A percentile compares a stretch with the other conserved stretches of the same genome.
phyloP scores from a whole-genome alignment of 1,140 invertebrate genomes.

The Phenacoccus solenopsis region DNA sequence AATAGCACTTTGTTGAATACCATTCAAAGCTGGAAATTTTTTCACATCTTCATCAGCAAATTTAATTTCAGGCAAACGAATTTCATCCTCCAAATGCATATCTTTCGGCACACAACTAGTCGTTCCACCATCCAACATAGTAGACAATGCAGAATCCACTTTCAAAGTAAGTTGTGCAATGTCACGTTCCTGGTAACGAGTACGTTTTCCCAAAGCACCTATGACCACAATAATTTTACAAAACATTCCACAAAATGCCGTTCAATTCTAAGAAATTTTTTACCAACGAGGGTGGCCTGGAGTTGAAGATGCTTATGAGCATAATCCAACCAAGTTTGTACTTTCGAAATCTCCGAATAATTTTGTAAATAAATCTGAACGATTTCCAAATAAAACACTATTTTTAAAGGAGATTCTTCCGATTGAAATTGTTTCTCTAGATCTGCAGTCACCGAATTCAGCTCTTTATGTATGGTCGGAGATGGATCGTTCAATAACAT shows the following conservation, averaged over 20 bases:
- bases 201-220: constrained; percentile 76
- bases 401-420: constrained; percentile 38
- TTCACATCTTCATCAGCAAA: constrained; percentile 47
- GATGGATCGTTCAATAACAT: constrained; percentile 56
- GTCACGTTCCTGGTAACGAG: constrained; percentile 68
- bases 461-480: constrained; percentile 44
- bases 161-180: constrained; percentile 67
- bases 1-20: constrained; percentile 64
- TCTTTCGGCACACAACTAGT: constrained; percentile 43
- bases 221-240: constrained; percentile 26
- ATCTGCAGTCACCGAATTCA: constrained; percentile 43
- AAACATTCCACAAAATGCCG: constrained; percentile 1
- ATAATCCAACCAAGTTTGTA: constrained; percentile 49
- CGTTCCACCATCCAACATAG: constrained; percentile 24
- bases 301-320: constrained; percentile 52
- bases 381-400: constrained; percentile 59
- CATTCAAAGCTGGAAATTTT: constrained; percentile 43
- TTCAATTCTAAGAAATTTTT: neutral
- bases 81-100: constrained; percentile 67
- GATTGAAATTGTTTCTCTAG: constrained; percentile 36
- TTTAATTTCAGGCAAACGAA: constrained; percentile 60
- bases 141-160: constrained; percentile 37
- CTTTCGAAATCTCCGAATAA: constrained; percentile 55
- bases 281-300: constrained; percentile 43
- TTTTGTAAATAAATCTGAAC: constrained; percentile 52